Conservation (phyloP, 1,140 invertebrate species). For the Cephus cinctus region DNA sequence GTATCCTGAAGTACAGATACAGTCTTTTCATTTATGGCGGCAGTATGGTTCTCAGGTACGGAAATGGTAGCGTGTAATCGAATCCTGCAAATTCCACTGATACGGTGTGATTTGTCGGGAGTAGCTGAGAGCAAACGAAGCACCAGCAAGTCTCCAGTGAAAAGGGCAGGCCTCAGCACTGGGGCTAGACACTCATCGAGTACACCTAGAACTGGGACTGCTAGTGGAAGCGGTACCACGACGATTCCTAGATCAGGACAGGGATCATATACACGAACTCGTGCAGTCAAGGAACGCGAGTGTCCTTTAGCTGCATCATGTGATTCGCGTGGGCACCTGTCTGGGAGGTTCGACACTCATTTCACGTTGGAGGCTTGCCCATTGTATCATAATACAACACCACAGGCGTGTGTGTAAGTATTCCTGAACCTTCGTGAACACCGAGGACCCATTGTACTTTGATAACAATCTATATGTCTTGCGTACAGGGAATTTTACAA, state of each 20-base stretch:
- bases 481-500: slow-evolving; percentile 53
- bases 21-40: slow-evolving; percentile 29
- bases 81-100: slow-evolving; percentile 27
- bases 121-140: slow-evolving; percentile 54
- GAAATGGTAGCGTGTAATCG: slow-evolving; percentile 25
- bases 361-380: slow-evolving; percentile 88
- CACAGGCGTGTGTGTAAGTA: slow-evolving; percentile 79
- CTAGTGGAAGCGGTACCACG: slow-evolving; percentile 24
- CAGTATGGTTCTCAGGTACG: slow-evolving; percentile 31
- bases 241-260: slow-evolving; percentile 34
- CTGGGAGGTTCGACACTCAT: slow-evolving; percentile 79
- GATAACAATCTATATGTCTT: not conserved
- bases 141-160: slow-evolving; percentile 62
- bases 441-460: too few species aligned
- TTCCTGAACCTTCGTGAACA: too few species aligned
- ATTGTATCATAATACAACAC: slow-evolving; percentile 84
- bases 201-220: slow-evolving; percentile 30
- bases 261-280: slow-evolving; percentile 38
- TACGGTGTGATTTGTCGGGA: slow-evolving; percentile 26
- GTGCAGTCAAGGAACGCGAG: slow-evolving; percentile 64
- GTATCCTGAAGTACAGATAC: slow-evolving; percentile 29
- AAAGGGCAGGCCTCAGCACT: slow-evolving; percentile 54
- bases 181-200: slow-evolving; percentile 31
- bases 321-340: slow-evolving; percentile 86
- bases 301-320: slow-evolving; percentile 83